A percentile compares a stretch with the other conserved stretches of the same genome.
Evolutionary conservation across 1,140 invertebrate species (phyloP).

Genomic region (Drosophila triauraria): DNA sequence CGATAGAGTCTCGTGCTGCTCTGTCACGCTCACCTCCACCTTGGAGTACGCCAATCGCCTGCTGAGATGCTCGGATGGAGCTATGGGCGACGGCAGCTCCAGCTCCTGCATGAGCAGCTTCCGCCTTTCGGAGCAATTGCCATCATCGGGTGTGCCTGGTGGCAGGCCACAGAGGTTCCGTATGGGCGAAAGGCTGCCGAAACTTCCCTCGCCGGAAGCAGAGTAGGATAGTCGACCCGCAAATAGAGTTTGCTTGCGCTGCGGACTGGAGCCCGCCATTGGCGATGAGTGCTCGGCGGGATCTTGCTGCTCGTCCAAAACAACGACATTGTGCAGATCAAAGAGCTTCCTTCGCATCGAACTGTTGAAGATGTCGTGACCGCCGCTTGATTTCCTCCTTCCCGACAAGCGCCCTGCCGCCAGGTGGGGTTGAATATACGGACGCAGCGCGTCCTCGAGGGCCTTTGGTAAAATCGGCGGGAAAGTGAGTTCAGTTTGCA

Average conservation of each 20-base stretch:
- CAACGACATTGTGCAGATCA: conserved; percentile 69
- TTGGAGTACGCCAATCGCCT: conserved; percentile 40
- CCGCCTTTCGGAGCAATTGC: conserved; percentile 41
- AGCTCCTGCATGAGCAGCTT: conserved; percentile 59
- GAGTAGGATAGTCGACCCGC: conserved; percentile 76
- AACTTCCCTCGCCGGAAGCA: conserved; percentile 56
- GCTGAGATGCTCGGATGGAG: conserved; percentile 65
- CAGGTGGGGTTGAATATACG: conserved; percentile 85
- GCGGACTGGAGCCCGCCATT: conserved; percentile 73
- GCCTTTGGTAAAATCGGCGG: conserved; percentile 85
- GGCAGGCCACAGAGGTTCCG: conserved; percentile 65
- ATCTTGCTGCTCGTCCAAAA: conserved; percentile 62
- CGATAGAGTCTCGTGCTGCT: conserved; percentile 49
- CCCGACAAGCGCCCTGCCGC: conserved; percentile 48
- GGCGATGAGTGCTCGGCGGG: conserved; percentile 12
- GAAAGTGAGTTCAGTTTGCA: conserved; percentile 86
- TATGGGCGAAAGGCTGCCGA: conserved; percentile 80
- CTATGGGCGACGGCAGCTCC: conserved; percentile 71
- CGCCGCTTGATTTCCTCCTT: conserved; percentile 14
- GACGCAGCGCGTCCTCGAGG: conserved; percentile 86
- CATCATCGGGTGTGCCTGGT: conserved; percentile 60
- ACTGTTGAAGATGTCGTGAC: conserved; percentile 60
- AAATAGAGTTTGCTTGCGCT: conserved; percentile 65
- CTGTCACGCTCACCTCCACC: conserved; percentile 31
- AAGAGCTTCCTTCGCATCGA: conserved; percentile 82